Base-by-base conservation (phyloP, 2,113 vertebrate genomes). In the Oenanthe oenanthe region DNA sequence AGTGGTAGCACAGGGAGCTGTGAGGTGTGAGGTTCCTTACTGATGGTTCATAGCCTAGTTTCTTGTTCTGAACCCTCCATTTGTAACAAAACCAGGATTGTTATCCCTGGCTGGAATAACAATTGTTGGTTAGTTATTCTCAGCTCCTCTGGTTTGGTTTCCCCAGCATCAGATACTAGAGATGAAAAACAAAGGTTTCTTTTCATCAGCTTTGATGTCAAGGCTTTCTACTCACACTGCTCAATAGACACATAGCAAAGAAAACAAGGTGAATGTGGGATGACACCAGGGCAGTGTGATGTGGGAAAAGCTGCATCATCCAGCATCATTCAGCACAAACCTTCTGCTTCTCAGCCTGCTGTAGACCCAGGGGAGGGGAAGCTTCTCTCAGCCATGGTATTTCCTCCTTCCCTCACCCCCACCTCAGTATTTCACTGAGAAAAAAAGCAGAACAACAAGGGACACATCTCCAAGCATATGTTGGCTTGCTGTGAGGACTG, bases 171-270 rank as follows among this genome's bases (percentile, higher is more conserved):
- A 83, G 56, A 70, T 79, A 40, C 8, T 48, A 42, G 67, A 89
- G 66, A 36, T 78, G 38, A 79, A 94, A 70, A 91, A 95, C 73
- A 87, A 90, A 89, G 29, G 26, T 76, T 93, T 93, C 24, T 54
- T 89, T 95, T 94, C 56, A 87, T 68, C 45, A 65, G 2, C 66
- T 94, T 89, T 88, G 62, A 58, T 85, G 91, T 89, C 62, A 57
- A 72, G 66, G 50, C 66, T 92, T 88, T 95, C 56, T 68, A 22
- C 24, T 91, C 13, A 38, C 20, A 17, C 34, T 85, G 21, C 53
- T 78, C 48, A 40, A 50, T 61, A 87, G 7, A 34, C 28, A 65
- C n/a, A 24, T 3, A 74, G 54, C 65, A 75, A 67, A 79, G 53
- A 28, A 75, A 87, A 36, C 29, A 66, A 88, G 71, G 67, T 68